Evolutionary conservation across 2,888 invertebrate genomes (phyloP).

Genomic region (Dilophus febrilis): DNA sequence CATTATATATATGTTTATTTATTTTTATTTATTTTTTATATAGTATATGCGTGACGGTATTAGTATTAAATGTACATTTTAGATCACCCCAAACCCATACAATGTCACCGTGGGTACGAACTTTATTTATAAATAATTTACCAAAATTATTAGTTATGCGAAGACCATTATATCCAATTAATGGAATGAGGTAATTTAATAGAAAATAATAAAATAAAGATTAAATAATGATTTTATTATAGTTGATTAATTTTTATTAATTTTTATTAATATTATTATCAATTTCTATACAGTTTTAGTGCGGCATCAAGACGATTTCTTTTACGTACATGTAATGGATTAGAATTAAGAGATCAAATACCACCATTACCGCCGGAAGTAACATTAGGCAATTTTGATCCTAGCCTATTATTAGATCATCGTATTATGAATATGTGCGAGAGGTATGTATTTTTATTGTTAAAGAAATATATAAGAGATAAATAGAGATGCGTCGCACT

Average conservation of each 20-base stretch:
- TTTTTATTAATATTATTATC: no score
- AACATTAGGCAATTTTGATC: conserved; percentile 30
- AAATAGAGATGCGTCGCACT: no score
- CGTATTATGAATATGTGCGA: conserved; percentile 13
- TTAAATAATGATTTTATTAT: no score
- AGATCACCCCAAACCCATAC: conserved; percentile 94
- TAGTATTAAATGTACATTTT: conserved; percentile 94
- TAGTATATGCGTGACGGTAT: conserved; percentile 87
- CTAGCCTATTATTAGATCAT: conserved; percentile 14
- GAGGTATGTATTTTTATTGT: conserved; percentile 8
- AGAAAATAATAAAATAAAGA: no score
- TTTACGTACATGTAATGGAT: conserved; percentile 61
- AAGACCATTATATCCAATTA: conserved; percentile 47
- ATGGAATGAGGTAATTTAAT: conserved; percentile 28
- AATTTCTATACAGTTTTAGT: conserved; percentile 5
- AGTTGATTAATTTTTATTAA: no score
- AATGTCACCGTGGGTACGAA: conserved; percentile 92
- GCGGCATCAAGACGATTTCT: conserved; percentile 38
- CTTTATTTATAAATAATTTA: conserved; percentile 90
- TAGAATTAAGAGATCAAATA: conserved; percentile 49
- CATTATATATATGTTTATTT: no score
- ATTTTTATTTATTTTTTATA: no score
- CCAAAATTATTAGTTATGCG: conserved; percentile 88
- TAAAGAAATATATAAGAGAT: no score
- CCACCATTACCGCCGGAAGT: conserved; percentile 38